A percentile compares a stretch with the other conserved stretches of the same genome.
These are phyloP conservation scores for Drosophila meridionalis DNA, from an alignment of 2,888 invertebrate genomes.

Conservation along the genomic window DNA sequence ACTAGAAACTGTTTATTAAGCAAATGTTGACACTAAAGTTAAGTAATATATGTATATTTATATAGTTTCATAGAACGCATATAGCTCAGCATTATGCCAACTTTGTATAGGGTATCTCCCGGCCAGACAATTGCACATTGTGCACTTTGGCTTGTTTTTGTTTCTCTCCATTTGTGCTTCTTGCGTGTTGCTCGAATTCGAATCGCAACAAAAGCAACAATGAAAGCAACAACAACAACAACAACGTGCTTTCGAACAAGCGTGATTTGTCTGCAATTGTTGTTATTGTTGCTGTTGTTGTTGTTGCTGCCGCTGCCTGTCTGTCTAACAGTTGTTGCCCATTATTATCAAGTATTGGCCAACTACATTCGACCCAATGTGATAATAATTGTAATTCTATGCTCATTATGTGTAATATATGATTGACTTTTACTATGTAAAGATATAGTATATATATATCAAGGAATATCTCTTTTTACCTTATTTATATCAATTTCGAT, in stretches of 20 bases:
- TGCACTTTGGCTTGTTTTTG: conserved; percentile 12
- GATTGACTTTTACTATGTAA: conserved; percentile 30
- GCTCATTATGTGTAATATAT: conserved; percentile 45
- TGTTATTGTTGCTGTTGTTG: conserved; percentile 22
- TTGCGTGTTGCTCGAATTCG: conserved; percentile 61
- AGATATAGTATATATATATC: not conserved
- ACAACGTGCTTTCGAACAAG: conserved; percentile 60
- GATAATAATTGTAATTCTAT: conserved; percentile 54
- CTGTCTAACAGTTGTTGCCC: conserved; percentile 33
- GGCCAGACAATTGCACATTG: not conserved
- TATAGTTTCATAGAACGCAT: not conserved
- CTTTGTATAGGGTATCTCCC: conserved; percentile 15
- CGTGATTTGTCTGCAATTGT: conserved; percentile 60
- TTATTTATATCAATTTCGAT: not conserved
- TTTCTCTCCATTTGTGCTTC: conserved; percentile 56
- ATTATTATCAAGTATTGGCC: conserved; percentile 55
- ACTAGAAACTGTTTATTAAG: not conserved
- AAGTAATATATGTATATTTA: no score
- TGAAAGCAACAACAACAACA: conserved; percentile 24
- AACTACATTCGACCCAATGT: conserved; percentile 31
- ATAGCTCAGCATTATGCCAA: not conserved
- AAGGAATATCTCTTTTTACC: not conserved
- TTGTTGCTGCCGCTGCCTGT: conserved; percentile 14
- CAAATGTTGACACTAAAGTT: not conserved
- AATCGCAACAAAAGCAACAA: conserved; percentile 33